phyloP scores from a whole-genome alignment of 2,888 invertebrate genomes.

The Hypsopygia costalis region DNA sequence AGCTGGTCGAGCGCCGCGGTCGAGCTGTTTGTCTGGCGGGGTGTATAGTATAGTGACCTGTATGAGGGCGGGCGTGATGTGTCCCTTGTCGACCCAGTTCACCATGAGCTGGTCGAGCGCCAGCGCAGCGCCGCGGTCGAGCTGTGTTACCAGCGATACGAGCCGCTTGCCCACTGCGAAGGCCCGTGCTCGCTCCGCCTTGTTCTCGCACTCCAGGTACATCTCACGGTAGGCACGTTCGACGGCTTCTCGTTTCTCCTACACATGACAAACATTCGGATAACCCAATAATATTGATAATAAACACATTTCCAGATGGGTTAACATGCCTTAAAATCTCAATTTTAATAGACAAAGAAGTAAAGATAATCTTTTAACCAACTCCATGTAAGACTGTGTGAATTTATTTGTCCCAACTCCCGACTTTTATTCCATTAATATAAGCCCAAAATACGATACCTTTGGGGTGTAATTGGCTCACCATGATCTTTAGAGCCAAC shows the following conservation, averaged over 20 bases:
- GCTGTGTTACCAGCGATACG: conserved; percentile 37
- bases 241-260: conserved; percentile 85
- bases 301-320: too few relatives aligned
- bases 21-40: conserved; percentile 44
- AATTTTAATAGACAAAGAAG: too few relatives aligned
- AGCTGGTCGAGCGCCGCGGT: conserved; percentile 66
- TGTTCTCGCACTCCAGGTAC: conserved; percentile 80
- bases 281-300: too few relatives aligned
- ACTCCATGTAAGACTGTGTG: too few relatives aligned
- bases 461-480: too few relatives aligned
- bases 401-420: too few relatives aligned
- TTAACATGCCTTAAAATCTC: too few relatives aligned
- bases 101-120: conserved; percentile 63
- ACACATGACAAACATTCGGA: not conserved
- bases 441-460: too few relatives aligned
- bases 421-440: too few relatives aligned
- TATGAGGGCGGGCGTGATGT: conserved; percentile 62
- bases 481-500: too few relatives aligned
- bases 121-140: conserved; percentile 64
- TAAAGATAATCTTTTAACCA: too few relatives aligned
- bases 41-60: too few relatives aligned
- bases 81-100: conserved; percentile 65
- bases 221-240: conserved; percentile 88
- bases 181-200: conserved; percentile 68
- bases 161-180: conserved; percentile 53